Conservation (phyloP, 2,888 invertebrate genomes). For the Lasiommata megera region DNA sequence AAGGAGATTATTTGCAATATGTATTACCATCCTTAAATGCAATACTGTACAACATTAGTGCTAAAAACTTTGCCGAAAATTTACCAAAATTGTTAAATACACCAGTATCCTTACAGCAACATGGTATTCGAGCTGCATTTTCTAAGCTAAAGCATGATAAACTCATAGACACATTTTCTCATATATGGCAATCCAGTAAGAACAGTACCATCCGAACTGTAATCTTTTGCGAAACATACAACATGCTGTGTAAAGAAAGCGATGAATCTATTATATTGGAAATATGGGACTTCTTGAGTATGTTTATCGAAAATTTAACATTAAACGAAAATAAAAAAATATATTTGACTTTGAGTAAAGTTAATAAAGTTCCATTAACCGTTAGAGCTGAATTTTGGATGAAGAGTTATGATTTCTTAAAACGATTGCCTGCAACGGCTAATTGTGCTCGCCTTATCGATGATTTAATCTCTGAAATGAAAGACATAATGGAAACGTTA, state of each 20-base stretch:
- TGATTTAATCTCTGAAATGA: slow-evolving; percentile 37
- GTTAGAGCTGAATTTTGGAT: slow-evolving; percentile 47
- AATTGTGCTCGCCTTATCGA: slow-evolving; percentile 31
- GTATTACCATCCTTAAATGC: slow-evolving; percentile 55
- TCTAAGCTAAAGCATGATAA: slow-evolving; percentile 45
- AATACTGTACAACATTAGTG: slow-evolving; percentile 48
- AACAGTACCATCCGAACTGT: slow-evolving; percentile 54
- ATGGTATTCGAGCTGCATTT: slow-evolving; percentile 55
- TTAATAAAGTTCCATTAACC: slow-evolving; percentile 42
- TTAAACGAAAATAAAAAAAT: slow-evolving; percentile 54
- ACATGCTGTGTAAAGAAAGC: slow-evolving; percentile 48
- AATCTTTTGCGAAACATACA: slow-evolving; percentile 50
- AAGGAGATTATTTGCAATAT: slow-evolving; percentile 62
- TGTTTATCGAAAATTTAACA: slow-evolving; percentile 53
- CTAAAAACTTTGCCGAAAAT: slow-evolving; percentile 37
- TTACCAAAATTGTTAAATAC: slow-evolving; percentile 45
- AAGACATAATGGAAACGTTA: slow-evolving; percentile 47
- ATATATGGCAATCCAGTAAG: slow-evolving; percentile 52
- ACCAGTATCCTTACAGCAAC: slow-evolving; percentile 62
- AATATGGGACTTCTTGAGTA: slow-evolving; percentile 48
- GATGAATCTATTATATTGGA: slow-evolving; percentile 38
- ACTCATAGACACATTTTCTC: slow-evolving; percentile 43
- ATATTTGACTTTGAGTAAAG: slow-evolving; percentile 43
- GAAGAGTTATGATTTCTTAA: slow-evolving; percentile 50
- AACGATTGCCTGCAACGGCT: slow-evolving; percentile 38